Base-by-base conservation (phyloP, 2,888 invertebrate species). In the Emmelina monodactyla region DNA sequence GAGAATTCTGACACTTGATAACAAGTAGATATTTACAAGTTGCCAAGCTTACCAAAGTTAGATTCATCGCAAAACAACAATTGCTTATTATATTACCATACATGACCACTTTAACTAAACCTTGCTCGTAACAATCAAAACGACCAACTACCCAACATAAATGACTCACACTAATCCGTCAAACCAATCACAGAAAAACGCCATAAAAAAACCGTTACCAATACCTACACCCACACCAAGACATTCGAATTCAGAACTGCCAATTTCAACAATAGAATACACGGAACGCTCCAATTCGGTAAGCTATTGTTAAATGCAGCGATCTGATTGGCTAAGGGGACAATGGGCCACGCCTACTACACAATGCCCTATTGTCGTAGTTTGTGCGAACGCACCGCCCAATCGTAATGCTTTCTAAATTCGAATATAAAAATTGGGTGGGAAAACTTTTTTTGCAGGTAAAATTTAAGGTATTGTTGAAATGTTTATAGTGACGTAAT, bases 231-330 rank as follows among this genome's bases (percentile, higher is more conserved):
- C n/a, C 25, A 10, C 11, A 10, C 25, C 4, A 4, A 4, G 25
- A 4, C 11, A 19, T 25, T 25, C 25, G 25, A 25, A 25, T 7
- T 4, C 11, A 9, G 4, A 25, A 25, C 25, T 57, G 53, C 11
- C 12, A 9, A 29, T 13, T 29, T 29, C 14, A 12, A 29, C 29
- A 29, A 29, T 29, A 29, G 29, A 29, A 29, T 14, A 47, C 62
- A n/a, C n/a, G n/a, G n/a, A n/a, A n/a, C 62, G 65, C 70, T 69
- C 67, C 75, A 70, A 72, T 75, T 73, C 73, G 73, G n/a, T 62
- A 65, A 58, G 72, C 73, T 78, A 79, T 79, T 79, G 78, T 79
- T 73, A 64, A 62, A 59, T 47, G 47, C 51, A 28, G 53, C 52
- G 51, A 51, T 48, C 53, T 56, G 60, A 76, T 79, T 79, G 78